Evolutionary conservation across 2,113 vertebrate species (phyloP).

Genomic region (Cyprinodon brontotheroides): DNA sequence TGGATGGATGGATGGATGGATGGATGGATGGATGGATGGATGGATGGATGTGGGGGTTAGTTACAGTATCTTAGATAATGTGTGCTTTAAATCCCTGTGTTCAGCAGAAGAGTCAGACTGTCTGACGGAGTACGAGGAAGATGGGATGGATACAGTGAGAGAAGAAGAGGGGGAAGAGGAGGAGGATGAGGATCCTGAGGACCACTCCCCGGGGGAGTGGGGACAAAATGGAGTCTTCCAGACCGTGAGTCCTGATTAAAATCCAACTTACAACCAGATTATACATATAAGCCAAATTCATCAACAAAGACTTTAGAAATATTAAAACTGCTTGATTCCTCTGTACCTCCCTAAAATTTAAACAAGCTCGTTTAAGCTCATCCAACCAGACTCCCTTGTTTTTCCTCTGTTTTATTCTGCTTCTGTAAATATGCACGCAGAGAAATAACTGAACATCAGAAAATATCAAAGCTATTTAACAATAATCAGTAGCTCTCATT

Average conservation of each 20-base stretch:
- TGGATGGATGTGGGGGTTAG: not conserved
- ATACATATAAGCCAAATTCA: not conserved
- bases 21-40: no score
- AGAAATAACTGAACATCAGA: no score
- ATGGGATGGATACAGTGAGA: conserved; percentile 83
- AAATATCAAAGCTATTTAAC: no score
- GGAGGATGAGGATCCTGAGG: conserved; percentile 74
- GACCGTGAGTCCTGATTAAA: conserved; percentile 71
- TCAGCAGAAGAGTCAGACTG: conserved; percentile 89
- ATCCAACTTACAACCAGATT: not conserved
- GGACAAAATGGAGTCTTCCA: conserved; percentile 78
- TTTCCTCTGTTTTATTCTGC: no score
- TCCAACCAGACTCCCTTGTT: no score
- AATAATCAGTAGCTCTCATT: no score
- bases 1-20: no score
- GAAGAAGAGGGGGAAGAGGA: conserved; percentile 84
- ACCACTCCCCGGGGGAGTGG: conserved; percentile 76
- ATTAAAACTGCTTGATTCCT: not conserved
- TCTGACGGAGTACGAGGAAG: conserved; percentile 91
- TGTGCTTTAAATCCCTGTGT: conserved; percentile 42
- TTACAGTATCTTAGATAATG: conserved; percentile 29
- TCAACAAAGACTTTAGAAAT: not conserved
- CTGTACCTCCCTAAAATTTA: not conserved
- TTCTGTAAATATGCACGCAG: no score
- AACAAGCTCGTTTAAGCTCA: no score